Conservation (phyloP, 2,113 vertebrate genomes). For the Xenopus borealis region DNA sequence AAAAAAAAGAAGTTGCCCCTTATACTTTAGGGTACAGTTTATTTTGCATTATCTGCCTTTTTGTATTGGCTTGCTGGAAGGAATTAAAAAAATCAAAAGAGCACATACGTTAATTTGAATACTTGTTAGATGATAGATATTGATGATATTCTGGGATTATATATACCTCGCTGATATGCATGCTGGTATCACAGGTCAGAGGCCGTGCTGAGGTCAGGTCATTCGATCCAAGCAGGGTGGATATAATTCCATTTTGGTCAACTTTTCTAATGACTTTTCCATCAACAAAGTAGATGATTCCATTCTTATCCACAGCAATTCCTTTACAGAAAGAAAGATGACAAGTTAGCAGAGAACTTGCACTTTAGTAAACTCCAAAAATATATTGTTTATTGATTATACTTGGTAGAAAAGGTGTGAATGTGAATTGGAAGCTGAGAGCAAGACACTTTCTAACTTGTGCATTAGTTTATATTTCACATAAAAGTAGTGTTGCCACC, state of each 20-base stretch:
- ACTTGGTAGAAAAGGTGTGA: neutral
- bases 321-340: constrained; percentile 65
- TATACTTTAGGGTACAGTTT: no score
- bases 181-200: constrained; percentile 91
- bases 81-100: no score
- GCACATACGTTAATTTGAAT: no score
- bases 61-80: no score
- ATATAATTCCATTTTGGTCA: constrained; percentile 93
- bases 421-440: neutral
- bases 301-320: constrained; percentile 89
- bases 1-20: no score
- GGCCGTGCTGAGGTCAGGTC: constrained; percentile 93
- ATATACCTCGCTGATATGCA: constrained; percentile 94
- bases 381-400: neutral
- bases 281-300: constrained; percentile 95
- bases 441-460: neutral
- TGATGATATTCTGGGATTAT: neutral
- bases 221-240: constrained; percentile 91
- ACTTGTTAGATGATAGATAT: no score
- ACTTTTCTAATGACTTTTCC: constrained; percentile 96
- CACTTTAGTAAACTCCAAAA: neutral
- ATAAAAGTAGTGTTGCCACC: no score
- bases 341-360: neutral
- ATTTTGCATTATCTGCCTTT: no score
- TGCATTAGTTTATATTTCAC: no score